A percentile compares a stretch with the other conserved stretches of the same genome.
Conservation (phyloP, 2,113 vertebrate genomes). For the Tauraco erythrolophus region DNA sequence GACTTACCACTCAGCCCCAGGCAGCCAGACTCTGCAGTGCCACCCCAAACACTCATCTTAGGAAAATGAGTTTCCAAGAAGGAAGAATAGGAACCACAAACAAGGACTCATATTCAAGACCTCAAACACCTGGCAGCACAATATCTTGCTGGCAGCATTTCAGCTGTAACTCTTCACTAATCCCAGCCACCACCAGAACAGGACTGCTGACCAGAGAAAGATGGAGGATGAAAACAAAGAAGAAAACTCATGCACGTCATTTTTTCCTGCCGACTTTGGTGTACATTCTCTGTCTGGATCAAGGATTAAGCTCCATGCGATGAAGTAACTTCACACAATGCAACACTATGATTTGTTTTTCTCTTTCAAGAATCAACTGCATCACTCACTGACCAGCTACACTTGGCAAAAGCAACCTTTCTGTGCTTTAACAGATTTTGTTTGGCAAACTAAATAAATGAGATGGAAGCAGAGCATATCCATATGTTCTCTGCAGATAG, state of each 20-base stretch:
- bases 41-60: background rate
- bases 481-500: constrained; percentile 19
- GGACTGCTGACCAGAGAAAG: background rate
- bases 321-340: background rate
- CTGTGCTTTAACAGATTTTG: background rate
- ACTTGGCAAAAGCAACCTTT: background rate
- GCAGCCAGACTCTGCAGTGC: background rate
- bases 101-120: background rate
- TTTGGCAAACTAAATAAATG: constrained; percentile 28
- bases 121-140: background rate
- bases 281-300: background rate
- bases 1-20: background rate
- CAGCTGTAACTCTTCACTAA: background rate
- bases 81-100: background rate
- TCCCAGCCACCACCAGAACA: background rate
- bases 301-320: background rate
- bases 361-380: background rate
- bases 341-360: background rate
- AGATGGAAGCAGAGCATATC: constrained; percentile 25
- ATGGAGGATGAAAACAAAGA: background rate
- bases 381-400: background rate
- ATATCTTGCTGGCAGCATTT: background rate
- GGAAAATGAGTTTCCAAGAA: background rate
- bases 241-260: background rate
- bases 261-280: background rate